These are phyloP conservation scores for Alexandromys fortis DNA, from an alignment of 2,113 vertebrate species.

Conservation along the genomic window DNA sequence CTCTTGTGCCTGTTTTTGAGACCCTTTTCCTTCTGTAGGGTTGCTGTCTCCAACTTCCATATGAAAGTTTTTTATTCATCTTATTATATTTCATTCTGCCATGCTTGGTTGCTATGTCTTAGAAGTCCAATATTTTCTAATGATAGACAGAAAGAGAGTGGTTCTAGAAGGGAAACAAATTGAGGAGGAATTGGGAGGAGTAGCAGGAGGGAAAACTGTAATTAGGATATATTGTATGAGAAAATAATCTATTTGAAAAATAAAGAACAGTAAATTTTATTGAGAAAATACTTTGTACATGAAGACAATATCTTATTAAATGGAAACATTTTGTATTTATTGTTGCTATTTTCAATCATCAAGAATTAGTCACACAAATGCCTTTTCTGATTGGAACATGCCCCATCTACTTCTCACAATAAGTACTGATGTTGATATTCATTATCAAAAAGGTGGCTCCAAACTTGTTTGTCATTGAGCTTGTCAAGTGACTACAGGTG, in stretches of 20 bases:
- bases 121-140: not conserved
- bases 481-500: not conserved
- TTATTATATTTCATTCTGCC: not conserved
- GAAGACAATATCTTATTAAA: not conserved
- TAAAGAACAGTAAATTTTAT: not conserved
- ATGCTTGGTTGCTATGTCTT: not conserved
- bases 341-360: not conserved
- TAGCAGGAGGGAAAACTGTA: not conserved
- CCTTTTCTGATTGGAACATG: not conserved
- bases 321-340: not conserved
- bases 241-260: not conserved
- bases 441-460: rapidly evolving
- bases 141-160: no score
- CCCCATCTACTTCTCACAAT: not conserved
- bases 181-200: not conserved
- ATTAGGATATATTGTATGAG: not conserved
- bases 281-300: not conserved
- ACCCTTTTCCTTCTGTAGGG: not conserved
- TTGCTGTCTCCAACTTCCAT: not conserved
- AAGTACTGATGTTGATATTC: not conserved
- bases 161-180: no score
- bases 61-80: not conserved
- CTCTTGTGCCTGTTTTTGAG: not conserved
- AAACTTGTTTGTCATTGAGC: not conserved
- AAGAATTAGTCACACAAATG: not conserved